Evolutionary conservation across 64 coral and sea anemone species (phyloP).

Genomic region (Cladopsammia gracilis): DNA sequence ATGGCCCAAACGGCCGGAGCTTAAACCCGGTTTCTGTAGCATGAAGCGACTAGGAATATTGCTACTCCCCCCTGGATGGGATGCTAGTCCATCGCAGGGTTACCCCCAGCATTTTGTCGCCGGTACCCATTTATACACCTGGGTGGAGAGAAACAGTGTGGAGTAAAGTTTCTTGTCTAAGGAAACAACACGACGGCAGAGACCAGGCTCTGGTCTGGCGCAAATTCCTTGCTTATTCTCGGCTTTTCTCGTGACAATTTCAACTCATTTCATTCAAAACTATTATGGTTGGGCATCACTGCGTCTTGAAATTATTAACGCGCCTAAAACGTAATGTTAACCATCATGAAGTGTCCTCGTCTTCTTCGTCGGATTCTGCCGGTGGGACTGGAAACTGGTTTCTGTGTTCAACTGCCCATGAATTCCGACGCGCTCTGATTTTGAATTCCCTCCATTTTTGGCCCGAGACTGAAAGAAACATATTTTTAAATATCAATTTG

Average conservation of each 20-base stretch:
- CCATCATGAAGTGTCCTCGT: constrained; percentile 30
- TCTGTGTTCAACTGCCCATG: constrained; percentile 70
- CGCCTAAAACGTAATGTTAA: neutral
- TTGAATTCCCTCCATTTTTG: constrained; percentile 74
- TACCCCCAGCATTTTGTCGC: too few species aligned
- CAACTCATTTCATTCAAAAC: neutral
- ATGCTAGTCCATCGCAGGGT: too few species aligned
- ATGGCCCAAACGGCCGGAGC: too few species aligned
- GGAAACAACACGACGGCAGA: too few species aligned
- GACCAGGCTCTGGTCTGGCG: too few species aligned
- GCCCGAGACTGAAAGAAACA: neutral
- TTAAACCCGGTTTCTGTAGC: too few species aligned
- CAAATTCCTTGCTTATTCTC: too few species aligned
- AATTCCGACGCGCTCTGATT: constrained; percentile 55
- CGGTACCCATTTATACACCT: too few species aligned
- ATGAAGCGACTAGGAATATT: too few species aligned
- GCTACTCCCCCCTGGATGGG: too few species aligned
- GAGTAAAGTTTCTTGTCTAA: too few species aligned
- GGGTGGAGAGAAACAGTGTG: too few species aligned
- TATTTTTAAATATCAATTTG: neutral
- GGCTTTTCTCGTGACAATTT: neutral
- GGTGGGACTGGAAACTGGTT: constrained; percentile 60
- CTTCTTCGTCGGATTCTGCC: constrained; percentile 67
- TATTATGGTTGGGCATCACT: neutral
- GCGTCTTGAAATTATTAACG: neutral